Evolutionary conservation across 2,113 vertebrate genomes (phyloP).

Genomic region (Setophaga kirtlandii): DNA sequence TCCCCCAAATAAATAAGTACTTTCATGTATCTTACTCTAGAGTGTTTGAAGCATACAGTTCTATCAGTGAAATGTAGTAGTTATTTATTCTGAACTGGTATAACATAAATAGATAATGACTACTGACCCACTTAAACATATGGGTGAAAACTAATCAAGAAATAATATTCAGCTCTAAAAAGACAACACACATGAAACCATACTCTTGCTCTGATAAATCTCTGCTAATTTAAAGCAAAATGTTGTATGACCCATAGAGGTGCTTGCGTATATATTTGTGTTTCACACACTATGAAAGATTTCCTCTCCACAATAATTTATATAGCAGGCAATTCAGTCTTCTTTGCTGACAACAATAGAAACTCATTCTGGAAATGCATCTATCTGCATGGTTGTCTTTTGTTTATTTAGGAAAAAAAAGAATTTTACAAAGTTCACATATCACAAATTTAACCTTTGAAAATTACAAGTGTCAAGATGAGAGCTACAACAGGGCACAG

Average conservation of each 20-base stretch:
- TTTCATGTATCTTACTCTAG: not conserved
- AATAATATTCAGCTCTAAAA: not conserved
- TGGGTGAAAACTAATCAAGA: not conserved
- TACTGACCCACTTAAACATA: slow-evolving; percentile 20
- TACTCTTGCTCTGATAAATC: not conserved
- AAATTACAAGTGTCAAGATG: not conserved
- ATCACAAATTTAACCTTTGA: not conserved
- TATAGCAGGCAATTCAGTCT: not conserved
- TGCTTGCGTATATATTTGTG: not conserved
- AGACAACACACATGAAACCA: not conserved
- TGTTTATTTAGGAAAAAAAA: not conserved
- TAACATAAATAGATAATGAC: slow-evolving; percentile 35
- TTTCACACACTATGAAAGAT: not conserved
- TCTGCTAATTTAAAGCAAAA: not conserved
- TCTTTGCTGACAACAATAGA: not conserved
- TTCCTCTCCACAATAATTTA: not conserved
- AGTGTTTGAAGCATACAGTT: not conserved
- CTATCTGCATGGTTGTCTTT: not conserved
- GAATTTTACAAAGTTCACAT: not conserved
- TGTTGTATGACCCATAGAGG: not conserved
- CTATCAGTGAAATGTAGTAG: not conserved
- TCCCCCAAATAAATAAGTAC: not conserved
- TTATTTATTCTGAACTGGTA: not conserved
- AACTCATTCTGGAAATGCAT: not conserved
- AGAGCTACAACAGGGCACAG: not conserved